These are phyloP conservation scores for Phrynocephalus guinanensis DNA, from an alignment of 2,797 vertebrate species.

Conservation along the genomic window DNA sequence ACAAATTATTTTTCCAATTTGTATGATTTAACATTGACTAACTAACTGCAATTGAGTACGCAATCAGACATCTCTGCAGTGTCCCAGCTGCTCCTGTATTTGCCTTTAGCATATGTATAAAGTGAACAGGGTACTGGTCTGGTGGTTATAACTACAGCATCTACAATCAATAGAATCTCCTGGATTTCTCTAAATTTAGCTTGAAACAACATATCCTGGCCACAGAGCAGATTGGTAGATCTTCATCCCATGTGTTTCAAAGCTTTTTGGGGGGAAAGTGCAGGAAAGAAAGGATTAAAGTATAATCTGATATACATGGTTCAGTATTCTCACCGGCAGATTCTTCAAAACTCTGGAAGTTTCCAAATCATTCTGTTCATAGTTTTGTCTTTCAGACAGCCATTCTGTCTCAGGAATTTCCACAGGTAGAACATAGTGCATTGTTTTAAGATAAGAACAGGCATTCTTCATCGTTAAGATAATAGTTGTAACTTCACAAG, in stretches of 20 bases:
- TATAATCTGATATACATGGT: background rate
- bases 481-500: slow-evolving; percentile 47
- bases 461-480: slow-evolving; percentile 63
- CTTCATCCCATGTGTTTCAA: background rate
- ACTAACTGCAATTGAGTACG: too few species aligned
- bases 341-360: slow-evolving; percentile 53
- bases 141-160: background rate
- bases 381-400: slow-evolving; percentile 43
- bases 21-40: too few species aligned
- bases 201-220: background rate
- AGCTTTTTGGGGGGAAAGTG: background rate
- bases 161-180: background rate
- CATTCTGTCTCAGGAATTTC: slow-evolving; percentile 39
- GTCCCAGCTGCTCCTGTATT: too few species aligned
- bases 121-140: too few species aligned
- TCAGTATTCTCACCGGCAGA: slow-evolving; percentile 64
- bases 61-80: too few species aligned
- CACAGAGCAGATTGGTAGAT: background rate
- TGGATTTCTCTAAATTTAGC: background rate
- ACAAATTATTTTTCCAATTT: too few species aligned
- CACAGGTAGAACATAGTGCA: slow-evolving; percentile 44
- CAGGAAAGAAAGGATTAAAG: background rate
- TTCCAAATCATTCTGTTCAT: slow-evolving; percentile 32
- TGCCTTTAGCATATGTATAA: too few species aligned
- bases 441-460: slow-evolving; percentile 61